Percentiles rank a stretch among this genome's conserved stretches.
Conservation (phyloP, 2,797 vertebrate genomes). For the Pseudochromis fuscus region DNA sequence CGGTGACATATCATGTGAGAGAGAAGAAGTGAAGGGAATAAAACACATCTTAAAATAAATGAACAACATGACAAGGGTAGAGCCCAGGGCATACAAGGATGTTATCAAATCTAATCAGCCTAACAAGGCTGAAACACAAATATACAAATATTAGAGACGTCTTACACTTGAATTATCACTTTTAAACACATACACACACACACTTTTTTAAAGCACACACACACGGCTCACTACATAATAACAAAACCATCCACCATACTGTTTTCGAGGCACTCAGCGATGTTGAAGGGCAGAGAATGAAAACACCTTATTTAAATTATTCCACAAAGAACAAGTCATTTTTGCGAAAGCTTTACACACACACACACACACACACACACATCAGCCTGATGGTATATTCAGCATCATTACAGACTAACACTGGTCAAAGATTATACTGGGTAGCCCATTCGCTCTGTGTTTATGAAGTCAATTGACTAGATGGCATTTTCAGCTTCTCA, state of each 20-base stretch:
- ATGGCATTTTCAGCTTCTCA: slow-evolving; percentile 60
- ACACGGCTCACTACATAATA: slow-evolving; percentile 11
- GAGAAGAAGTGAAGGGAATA: slow-evolving; percentile 38
- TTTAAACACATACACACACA: slow-evolving; percentile 37
- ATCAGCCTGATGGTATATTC: slow-evolving; percentile 32
- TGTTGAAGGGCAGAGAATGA: slow-evolving; percentile 44
- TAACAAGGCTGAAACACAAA: slow-evolving; percentile 53
- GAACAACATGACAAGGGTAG: slow-evolving; percentile 38
- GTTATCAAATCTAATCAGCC: slow-evolving; percentile 50
- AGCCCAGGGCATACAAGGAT: slow-evolving; percentile 37
- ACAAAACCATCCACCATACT: slow-evolving; percentile 24
- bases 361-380: slow-evolving; percentile 9
- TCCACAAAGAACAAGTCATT: slow-evolving; percentile 46
- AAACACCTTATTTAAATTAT: slow-evolving; percentile 50
- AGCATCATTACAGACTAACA: slow-evolving; percentile 51
- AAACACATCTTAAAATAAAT: slow-evolving; percentile 44
- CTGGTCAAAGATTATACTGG: slow-evolving; percentile 50
- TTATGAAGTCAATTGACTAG: slow-evolving; percentile 54
- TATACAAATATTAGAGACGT: slow-evolving; percentile 43
- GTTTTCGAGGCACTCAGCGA: slow-evolving; percentile 29
- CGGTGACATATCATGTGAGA: slow-evolving; percentile 18
- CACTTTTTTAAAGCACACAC: not conserved
- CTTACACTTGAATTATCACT: slow-evolving; percentile 38
- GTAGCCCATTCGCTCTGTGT: slow-evolving; percentile 33
- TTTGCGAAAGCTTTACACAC: slow-evolving; percentile 34